Evolutionary conservation across 2,888 invertebrate genomes (phyloP), one percentile per base, ranked within the genome.

Genomic region (Lasioglossum zephyrum): DNA sequence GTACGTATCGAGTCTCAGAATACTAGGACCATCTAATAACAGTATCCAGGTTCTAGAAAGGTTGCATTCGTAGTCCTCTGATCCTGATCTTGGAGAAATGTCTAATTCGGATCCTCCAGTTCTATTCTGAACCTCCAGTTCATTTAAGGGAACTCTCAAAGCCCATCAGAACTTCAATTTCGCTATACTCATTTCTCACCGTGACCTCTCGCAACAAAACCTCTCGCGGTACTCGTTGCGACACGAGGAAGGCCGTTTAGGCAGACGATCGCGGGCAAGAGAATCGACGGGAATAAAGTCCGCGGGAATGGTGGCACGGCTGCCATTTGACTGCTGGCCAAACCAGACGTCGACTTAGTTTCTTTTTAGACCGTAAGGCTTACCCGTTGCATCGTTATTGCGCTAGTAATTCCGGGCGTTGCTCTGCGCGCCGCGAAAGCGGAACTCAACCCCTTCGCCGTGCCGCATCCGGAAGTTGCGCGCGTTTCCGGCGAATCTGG

Each of bases 311-410:
- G 77, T 66, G 76, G 75, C 79, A 83, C 77, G 85, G 84, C 75
- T 84, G 89, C 86, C 86, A 88, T 91, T 90, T 90, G 90, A 91
- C 82, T 84, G 78, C 80, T 77, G 81, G 90, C 90, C 90, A 91
- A 90, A 84, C 84, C 77, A 82, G 83, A 73, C 49, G 84, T 77
- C 82, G 90, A 84, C 86, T 90, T 83, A 79, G 86, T 87, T 90
- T 90, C 90, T 90, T 90, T 90, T 89, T 90, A 89, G 87, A 90
- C 84, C 84, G 89, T 85, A 86, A 84, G 84, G 76, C 86, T 90
- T 87, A 90, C 89, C 81, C 73, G 84, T 31, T 41, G 83, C 81
- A 81, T 63, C 77, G 82, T 88, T 90, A 90, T 89, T 90, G 87
- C 86, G 84, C 89, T 84, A 87, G 89, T 90, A 90, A 86, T 77